Evolutionary conservation across 2,113 vertebrate species (phyloP).

Genomic region (Rhinolophus ferrumequinum): DNA sequence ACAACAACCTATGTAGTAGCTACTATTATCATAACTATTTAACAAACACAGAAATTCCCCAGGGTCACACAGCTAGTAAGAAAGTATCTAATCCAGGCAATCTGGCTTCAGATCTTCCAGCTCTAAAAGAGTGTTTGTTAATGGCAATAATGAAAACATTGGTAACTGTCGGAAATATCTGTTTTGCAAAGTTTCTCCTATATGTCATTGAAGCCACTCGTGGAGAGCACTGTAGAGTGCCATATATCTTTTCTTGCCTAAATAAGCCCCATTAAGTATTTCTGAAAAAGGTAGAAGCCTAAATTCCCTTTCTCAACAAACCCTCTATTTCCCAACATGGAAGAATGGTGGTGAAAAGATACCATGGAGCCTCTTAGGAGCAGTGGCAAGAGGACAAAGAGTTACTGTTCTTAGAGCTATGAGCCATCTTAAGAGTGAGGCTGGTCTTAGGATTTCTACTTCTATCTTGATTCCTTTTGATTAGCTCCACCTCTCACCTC

Average conservation of each 20-base stretch:
- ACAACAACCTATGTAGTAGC: background rate
- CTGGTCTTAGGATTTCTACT: background rate
- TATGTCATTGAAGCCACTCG: background rate
- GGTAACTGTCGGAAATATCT: background rate
- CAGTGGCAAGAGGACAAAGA: background rate
- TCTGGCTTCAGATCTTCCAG: background rate
- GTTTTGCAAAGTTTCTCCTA: background rate
- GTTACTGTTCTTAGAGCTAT: background rate
- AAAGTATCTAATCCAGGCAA: background rate
- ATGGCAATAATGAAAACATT: conserved; percentile 10
- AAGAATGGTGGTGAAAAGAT: background rate
- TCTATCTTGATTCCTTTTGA: background rate
- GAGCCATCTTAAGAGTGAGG: background rate
- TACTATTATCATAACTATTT: background rate
- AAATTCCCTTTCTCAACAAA: background rate
- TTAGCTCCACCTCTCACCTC: background rate
- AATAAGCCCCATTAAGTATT: background rate
- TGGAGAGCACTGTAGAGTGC: background rate
- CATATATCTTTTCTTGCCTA: background rate
- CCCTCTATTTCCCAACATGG: background rate
- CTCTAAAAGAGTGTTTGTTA: background rate
- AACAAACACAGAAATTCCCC: background rate
- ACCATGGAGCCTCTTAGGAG: background rate
- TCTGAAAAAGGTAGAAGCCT: background rate
- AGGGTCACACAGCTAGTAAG: background rate